These are phyloP conservation scores for Pseudomyrmex pallidus DNA, from an alignment of 1,140 invertebrate genomes.

Conservation along the genomic window DNA sequence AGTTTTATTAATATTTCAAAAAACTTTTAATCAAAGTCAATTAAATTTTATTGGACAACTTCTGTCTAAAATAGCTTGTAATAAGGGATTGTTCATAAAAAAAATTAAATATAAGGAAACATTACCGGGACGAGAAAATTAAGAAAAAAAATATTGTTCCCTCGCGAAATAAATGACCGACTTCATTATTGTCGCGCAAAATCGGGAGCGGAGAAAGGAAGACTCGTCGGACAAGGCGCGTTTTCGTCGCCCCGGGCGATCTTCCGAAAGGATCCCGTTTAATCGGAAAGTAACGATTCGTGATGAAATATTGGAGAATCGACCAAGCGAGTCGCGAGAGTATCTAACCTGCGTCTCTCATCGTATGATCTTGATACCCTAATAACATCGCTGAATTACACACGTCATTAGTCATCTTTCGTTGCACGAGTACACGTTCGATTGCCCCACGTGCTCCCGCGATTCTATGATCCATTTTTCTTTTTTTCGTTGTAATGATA, in stretches of 20 bases:
- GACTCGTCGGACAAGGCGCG: slow-evolving; percentile 12
- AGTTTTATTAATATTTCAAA: no score
- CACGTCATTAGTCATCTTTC: slow-evolving; percentile 32
- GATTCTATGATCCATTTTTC: slow-evolving; percentile 37
- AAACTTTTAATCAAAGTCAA: no score
- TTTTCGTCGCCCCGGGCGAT: slow-evolving; percentile 56
- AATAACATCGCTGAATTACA: slow-evolving; percentile 27
- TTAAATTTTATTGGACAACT: no score
- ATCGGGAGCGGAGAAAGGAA: slow-evolving; percentile 59
- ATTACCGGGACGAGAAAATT: neutral
- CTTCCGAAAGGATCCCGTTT: slow-evolving; percentile 33
- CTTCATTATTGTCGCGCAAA: neutral
- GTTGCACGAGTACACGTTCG: slow-evolving; percentile 17
- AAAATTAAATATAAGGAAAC: no score
- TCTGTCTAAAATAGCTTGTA: no score
- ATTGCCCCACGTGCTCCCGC: slow-evolving; percentile 20
- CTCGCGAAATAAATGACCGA: neutral
- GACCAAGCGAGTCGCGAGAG: slow-evolving; percentile 1
- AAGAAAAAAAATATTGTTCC: neutral
- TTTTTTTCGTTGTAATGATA: slow-evolving; percentile 16
- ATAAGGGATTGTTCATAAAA: no score
- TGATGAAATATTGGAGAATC: neutral
- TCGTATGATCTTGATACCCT: slow-evolving; percentile 34
- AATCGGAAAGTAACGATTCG: slow-evolving; percentile 46
- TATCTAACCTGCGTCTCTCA: neutral